Conservation (phyloP, 2,888 invertebrate species). For the Nebria brevicollis region DNA sequence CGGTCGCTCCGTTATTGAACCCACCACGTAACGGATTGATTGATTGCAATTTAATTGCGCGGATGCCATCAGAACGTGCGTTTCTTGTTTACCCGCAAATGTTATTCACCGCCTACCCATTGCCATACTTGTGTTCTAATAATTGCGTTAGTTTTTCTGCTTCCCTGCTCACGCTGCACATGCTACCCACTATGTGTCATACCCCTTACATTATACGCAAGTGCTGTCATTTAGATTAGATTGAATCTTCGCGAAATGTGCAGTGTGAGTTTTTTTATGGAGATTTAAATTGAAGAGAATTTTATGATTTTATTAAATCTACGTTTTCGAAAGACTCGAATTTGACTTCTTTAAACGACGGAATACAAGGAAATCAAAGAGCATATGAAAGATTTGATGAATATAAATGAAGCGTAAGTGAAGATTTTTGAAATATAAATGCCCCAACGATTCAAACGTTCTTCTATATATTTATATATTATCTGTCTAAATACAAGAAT, state of each 20-base stretch:
- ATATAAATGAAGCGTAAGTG: too few relatives aligned
- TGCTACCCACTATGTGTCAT: not conserved
- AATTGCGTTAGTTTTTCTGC: constrained; percentile 1
- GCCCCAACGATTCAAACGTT: too few relatives aligned
- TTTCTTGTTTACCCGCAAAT: constrained; percentile 1
- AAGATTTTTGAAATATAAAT: too few relatives aligned
- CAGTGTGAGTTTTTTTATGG: not conserved
- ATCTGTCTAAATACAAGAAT: too few relatives aligned
- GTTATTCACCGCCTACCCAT: not conserved
- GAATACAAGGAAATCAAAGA: too few relatives aligned
- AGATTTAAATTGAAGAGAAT: not conserved
- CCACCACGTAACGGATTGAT: constrained; percentile 10
- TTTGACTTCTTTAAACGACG: too few relatives aligned
- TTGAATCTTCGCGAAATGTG: not conserved
- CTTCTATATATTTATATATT: too few relatives aligned
- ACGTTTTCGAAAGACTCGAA: too few relatives aligned
- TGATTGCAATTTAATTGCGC: constrained; percentile 15
- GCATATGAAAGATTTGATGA: too few relatives aligned
- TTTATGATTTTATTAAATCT: too few relatives aligned
- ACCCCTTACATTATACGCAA: not conserved
- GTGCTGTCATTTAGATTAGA: not conserved
- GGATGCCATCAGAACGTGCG: constrained; percentile 3
- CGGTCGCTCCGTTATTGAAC: not conserved
- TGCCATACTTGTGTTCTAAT: not conserved
- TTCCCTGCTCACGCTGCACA: not conserved